phyloP scores from a whole-genome alignment of 2,797 vertebrate genomes.

The Microctenopoma steveboyesi region DNA sequence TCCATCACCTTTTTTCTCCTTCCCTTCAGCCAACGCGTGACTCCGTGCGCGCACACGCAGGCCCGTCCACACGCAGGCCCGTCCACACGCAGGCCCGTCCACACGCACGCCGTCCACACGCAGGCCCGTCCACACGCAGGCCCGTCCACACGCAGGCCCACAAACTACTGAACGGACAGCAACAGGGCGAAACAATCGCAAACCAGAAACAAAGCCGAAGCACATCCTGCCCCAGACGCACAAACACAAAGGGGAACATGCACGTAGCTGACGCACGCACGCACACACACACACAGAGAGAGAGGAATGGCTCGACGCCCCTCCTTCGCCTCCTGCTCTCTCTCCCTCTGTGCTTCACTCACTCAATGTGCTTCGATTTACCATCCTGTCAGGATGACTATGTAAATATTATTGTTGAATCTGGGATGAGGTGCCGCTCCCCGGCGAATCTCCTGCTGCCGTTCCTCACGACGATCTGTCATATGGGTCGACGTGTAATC shows the following conservation, averaged over 20 bases:
- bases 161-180: neutral
- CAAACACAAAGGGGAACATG: neutral
- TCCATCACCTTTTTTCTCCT: constrained; percentile 18
- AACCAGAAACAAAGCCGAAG: constrained; percentile 1
- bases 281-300: constrained; percentile 6
- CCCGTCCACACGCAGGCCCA: neutral
- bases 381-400: constrained; percentile 63
- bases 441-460: constrained; percentile 57
- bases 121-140: too few relatives aligned
- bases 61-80: too few relatives aligned
- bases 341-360: constrained; percentile 21
- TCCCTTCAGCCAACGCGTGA: constrained; percentile 15
- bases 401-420: constrained; percentile 79
- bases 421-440: constrained; percentile 63
- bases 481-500: constrained; percentile 57
- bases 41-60: neutral
- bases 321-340: constrained; percentile 8
- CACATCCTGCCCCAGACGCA: neutral
- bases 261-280: constrained; percentile 12
- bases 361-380: constrained; percentile 62
- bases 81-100: too few relatives aligned
- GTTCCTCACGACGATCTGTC: constrained; percentile 61
- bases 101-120: too few relatives aligned
- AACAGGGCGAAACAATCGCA: neutral
- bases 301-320: constrained; percentile 22